These are phyloP conservation scores for Rhincodon typus DNA, from an alignment of 2,797 vertebrate species.

Conservation along the genomic window DNA sequence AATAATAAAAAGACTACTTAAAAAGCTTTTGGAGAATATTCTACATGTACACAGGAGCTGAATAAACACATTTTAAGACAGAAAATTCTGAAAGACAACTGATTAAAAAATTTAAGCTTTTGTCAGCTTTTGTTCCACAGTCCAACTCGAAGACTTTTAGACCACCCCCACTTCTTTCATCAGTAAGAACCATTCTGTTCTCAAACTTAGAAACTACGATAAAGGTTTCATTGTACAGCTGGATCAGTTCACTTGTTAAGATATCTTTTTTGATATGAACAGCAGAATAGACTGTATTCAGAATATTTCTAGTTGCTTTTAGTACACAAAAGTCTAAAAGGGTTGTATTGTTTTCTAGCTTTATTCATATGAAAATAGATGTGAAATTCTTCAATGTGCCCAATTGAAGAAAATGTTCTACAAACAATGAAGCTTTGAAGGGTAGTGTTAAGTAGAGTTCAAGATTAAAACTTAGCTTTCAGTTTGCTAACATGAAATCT, in stretches of 20 bases:
- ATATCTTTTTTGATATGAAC: background rate
- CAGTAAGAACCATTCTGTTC: slow-evolving; percentile 8
- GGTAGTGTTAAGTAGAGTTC: background rate
- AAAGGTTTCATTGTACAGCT: slow-evolving; percentile 17
- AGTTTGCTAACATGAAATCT: background rate
- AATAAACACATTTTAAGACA: too few relatives aligned
- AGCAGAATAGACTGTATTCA: slow-evolving; percentile 5
- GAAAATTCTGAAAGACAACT: slow-evolving; percentile 21
- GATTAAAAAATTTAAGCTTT: background rate
- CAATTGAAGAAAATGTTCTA: background rate
- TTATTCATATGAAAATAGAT: slow-evolving; percentile 30
- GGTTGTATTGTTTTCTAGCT: background rate
- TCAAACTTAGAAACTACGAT: slow-evolving; percentile 31
- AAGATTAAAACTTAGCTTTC: background rate
- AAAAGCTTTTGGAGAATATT: background rate
- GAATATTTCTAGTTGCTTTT: slow-evolving; percentile 26
- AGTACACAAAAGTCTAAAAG: background rate
- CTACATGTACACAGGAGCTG: too few relatives aligned
- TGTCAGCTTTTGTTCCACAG: slow-evolving; percentile 9
- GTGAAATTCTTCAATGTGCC: slow-evolving; percentile 13
- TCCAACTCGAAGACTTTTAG: background rate
- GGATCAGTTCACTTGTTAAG: slow-evolving; percentile 24
- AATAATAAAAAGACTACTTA: background rate
- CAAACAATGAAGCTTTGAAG: slow-evolving; percentile 2
- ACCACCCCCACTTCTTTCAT: background rate